Base-by-base conservation (phyloP, 2,888 invertebrate genomes). In the Rotaria sp. region DNA sequence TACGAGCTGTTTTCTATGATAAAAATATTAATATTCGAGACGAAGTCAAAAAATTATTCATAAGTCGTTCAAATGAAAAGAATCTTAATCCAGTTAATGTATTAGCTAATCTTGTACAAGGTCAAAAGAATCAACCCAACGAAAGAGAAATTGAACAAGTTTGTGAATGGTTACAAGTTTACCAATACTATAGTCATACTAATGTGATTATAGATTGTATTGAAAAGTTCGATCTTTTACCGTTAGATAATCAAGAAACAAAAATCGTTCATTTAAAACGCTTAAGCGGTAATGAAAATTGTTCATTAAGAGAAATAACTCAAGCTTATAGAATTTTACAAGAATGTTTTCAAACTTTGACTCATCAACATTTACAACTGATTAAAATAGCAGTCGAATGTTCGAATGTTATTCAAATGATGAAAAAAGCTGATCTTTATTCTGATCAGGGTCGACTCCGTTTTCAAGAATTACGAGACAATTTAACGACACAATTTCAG, bases 381-480 rank as follows among this genome's bases (percentile, higher is more conserved):
- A 80, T 80, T 45, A 80, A 80, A 80, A 45, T 15, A 26, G 41
- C 38, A 21, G 45, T 45, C 10, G 45, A 80, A 45, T 80, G 80
- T 80, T 80, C 45, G 5, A 26, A 24, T n/a, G 80, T 80, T 80
- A 41, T 80, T 80, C n/a, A 80, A 45, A 41, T n/a, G 26, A 45
- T 80, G 45, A 26, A n/a, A 45, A 13, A 26, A 24, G 10, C 21
- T 45, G n/a, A 80, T 80, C 26, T 80, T 5, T 80, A 80, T 80
- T 80, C 80, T n/a, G 3, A 26, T 11, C 24, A 80, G 2, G 41
- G 41, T 10, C 80, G 4, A 80, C 80, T 10, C 15, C 80, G 80
- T 26, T 80, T 80, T 80, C 80, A 80, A 80, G 45, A 45, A 80
- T n/a, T 80, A n/a, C 41, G 80, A 24, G 80, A 80, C n/a, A 80